Evolutionary conservation across 1,140 invertebrate genomes (phyloP), one percentile per base, ranked within the genome.

Genomic region (Pinna nobilis): DNA sequence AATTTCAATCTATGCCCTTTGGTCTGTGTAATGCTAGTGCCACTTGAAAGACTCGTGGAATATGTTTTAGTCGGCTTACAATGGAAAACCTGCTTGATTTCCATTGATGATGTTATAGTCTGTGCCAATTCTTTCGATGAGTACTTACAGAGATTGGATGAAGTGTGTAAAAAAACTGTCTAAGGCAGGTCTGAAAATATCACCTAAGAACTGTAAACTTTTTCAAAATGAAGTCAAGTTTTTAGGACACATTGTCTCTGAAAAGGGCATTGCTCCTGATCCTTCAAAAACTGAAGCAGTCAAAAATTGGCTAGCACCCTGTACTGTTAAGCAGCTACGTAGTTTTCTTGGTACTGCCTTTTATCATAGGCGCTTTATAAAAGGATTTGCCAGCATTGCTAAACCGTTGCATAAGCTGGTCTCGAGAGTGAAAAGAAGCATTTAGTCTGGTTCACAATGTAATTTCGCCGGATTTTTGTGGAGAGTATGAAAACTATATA

Each of bases 321-420:
- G 2, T 9, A 82, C 64, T 50, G 32, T 83, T 0, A 81, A 76
- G 44, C 71, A 82, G 15, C 28, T 89, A 3, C 50, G 74, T 70
- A 37, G 64, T n/a, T 89, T 88, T 63, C 33, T 91, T 3, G 90
- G 91, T 1, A 63, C 91, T n/a, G 63, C 84, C 53, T 83, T 82
- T 61, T 90, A 86, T 69, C 83, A 86, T 69, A 53, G 81, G 4
- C 73, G 81, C 35, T 84, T 51, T 35, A 15, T 66, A 9, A 50
- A 50, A 18, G 41, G 28, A 9, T 72, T 72, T 70, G 59, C 63
- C 30, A 30, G 39, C 23, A 44, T 44, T 15, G 39, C 33, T 23
- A 51, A 35, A 51, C 64, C n/a, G n/a, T n/a, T n/a, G n/a, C n/a
- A n/a, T n/a, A n/a, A n/a, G n/a, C n/a, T n/a, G n/a, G n/a, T n/a